Evolutionary conservation across 1,140 invertebrate species (phyloP).

Genomic region (Elymnias hypermnestra): DNA sequence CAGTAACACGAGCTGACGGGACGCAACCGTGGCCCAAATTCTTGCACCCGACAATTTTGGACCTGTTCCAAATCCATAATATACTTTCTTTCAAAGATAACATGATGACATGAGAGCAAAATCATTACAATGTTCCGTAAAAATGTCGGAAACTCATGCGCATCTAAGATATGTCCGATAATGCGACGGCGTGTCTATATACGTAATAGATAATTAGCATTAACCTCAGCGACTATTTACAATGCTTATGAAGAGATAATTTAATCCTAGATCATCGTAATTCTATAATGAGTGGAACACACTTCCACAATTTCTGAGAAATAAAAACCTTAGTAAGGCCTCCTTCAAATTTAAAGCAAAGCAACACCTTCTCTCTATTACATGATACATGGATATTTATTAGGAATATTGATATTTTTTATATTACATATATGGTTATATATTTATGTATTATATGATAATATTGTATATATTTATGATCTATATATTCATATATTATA

Average conservation of each 20-base stretch:
- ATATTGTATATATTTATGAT: too few species aligned
- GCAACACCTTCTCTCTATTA: too few species aligned
- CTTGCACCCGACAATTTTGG: slow-evolving; percentile 52
- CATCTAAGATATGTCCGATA: not conserved
- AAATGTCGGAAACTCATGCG: slow-evolving; percentile 22
- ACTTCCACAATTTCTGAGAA: too few species aligned
- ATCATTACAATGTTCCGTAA: slow-evolving; percentile 13
- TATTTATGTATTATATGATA: too few species aligned
- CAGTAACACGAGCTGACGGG: slow-evolving; percentile 58
- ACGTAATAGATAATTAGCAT: not conserved
- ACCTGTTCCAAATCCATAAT: slow-evolving; percentile 48
- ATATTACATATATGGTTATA: too few species aligned
- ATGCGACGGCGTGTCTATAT: not conserved
- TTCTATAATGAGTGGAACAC: too few species aligned
- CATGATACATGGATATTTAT: too few species aligned
- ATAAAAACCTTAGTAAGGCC: too few species aligned
- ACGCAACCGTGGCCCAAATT: slow-evolving; percentile 64
- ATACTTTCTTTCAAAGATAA: slow-evolving; percentile 36
- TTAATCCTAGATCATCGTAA: too few species aligned
- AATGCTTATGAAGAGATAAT: not conserved
- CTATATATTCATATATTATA: too few species aligned
- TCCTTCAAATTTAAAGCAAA: too few species aligned
- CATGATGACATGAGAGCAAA: slow-evolving; percentile 9
- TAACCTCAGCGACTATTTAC: not conserved
- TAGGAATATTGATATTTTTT: too few species aligned